Evolutionary conservation across 2,113 vertebrate species (phyloP).

Genomic region (Carassius gibelio): DNA sequence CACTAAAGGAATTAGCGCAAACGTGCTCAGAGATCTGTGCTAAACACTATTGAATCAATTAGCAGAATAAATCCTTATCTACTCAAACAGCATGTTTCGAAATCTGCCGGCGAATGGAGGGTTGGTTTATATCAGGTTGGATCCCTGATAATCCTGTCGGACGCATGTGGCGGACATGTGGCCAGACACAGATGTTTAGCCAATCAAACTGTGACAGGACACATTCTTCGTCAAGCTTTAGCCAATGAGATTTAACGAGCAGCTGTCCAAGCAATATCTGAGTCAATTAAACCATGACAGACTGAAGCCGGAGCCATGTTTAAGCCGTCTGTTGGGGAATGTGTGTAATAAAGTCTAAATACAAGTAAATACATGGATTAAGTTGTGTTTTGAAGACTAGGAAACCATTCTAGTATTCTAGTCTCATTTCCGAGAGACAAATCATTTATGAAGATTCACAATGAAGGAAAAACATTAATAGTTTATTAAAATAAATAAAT

Average conservation of each 20-base stretch:
- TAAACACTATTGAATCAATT: neutral
- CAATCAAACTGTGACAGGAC: slow-evolving; percentile 46
- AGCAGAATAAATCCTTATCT: neutral
- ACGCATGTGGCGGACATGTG: slow-evolving; percentile 14
- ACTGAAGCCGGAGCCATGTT: slow-evolving; percentile 26
- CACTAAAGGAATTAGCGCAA: neutral
- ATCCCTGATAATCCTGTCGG: neutral
- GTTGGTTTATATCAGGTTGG: neutral
- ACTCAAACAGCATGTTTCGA: neutral
- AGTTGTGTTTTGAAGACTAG: neutral
- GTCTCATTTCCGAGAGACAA: neutral
- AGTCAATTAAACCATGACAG: slow-evolving; percentile 57
- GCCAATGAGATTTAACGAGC: slow-evolving; percentile 14
- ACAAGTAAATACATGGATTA: neutral
- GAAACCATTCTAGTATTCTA: neutral
- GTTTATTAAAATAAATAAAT: no score
- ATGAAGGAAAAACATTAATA: no score
- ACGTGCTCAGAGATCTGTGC: neutral
- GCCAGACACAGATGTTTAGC: slow-evolving; percentile 48
- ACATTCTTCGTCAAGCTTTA: slow-evolving; percentile 30
- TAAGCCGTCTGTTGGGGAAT: slow-evolving; percentile 32
- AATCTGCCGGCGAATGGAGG: neutral
- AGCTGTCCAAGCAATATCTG: slow-evolving; percentile 27
- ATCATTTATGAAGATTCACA: no score
- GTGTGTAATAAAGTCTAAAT: neutral